Base-by-base conservation (phyloP, 2,888 invertebrate species). In the Nemotelus pantherinus region DNA sequence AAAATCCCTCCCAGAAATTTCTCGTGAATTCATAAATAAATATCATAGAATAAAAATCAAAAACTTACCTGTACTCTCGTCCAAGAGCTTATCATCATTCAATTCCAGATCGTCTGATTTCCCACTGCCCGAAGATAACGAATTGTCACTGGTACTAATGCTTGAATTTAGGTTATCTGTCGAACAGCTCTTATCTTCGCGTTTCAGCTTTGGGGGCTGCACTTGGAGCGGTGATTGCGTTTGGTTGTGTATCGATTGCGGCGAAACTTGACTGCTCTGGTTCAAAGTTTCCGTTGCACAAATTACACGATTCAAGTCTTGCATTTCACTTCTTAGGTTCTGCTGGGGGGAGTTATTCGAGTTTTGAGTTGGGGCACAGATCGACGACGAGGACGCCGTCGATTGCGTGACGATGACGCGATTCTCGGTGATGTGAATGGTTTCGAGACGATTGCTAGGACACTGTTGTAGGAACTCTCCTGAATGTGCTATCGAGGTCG, bases 41-140 rank as follows among this genome's bases (percentile, higher is more conserved):
- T 63, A 43, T 7, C 6, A 53, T 53, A 10, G 53, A 6, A 10
- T 53, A 64, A 60, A 68, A 41, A 43, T 4, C 57, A 53, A 25
- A n/a, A 3, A 78, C 80, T 77, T 77, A 80, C 80, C 80, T 43
- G 74, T 78, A 53, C 48, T 47, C 5, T 80, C 80, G 50, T 76
- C 77, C 43, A 80, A 47, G 71, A 76, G 71, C 65, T 77, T 63
- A 50, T 75, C 72, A 7, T 67, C 60, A n/a, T 67, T 70, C 7
- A 78, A 78, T 65, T 75, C 63, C 55, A 76, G 64, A 48, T 67
- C 65, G 5, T 77, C 77, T 48, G 45, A 41, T 3, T 55, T 47
- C 41, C 74, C 70, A 65, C 77, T 78, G 7, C 25, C 44, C 6
- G 76, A 58, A 7, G 80, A 80, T 53, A 80, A 67, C n/a, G 80